Evolutionary conservation across 1,140 invertebrate genomes (phyloP), one percentile per base, ranked within the genome.

Genomic region (Drosophila guanche): DNA sequence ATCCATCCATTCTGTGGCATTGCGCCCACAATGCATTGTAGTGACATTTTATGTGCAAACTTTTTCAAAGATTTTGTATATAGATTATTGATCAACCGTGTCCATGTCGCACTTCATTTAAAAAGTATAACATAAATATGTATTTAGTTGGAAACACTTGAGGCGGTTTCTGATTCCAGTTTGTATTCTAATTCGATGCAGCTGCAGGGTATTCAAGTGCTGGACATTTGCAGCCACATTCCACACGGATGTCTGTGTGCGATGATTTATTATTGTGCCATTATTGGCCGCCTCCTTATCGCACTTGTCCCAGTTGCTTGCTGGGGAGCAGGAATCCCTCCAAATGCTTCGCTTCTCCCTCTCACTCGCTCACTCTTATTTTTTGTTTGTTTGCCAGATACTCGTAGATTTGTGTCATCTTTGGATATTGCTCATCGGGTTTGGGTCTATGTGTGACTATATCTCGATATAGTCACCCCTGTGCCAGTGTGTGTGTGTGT

Each of bases 211-310:
- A 37, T 37, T 4, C 4, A 10, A 1, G 33, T 1, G 3, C 33
- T 37, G 10, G 33, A 37, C 10, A 4, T 10, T 10, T 4, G 33
- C 0, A 10, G 33, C 33, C 7, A 14, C 23, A 56, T 14, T 42
- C 55, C 29, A 59, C 22, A 20, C 12, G 52, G 10, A 25, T 48
- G 53, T 48, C 42, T 65, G 16, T 76, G 14, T 52, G 55, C 40
- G 33, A 60, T 77, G 78, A 80, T 80, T 81, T 80, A 80, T 80
- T 80, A 63, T 76, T 80, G 46, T 55, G 66, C 57, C 60, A 59
- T 80, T 80, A 80, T 80, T 80, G 72, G 57, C 53, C 51, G 48
- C 37, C 56, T 61, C 54, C 63, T 71, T 79, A 76, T 75, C 60
- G 66, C 76, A 66, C 60, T 43, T 53, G 56, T 55, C 46, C 42